Conservation (phyloP, 2,888 invertebrate genomes). For the Callosobruchus maculatus region DNA sequence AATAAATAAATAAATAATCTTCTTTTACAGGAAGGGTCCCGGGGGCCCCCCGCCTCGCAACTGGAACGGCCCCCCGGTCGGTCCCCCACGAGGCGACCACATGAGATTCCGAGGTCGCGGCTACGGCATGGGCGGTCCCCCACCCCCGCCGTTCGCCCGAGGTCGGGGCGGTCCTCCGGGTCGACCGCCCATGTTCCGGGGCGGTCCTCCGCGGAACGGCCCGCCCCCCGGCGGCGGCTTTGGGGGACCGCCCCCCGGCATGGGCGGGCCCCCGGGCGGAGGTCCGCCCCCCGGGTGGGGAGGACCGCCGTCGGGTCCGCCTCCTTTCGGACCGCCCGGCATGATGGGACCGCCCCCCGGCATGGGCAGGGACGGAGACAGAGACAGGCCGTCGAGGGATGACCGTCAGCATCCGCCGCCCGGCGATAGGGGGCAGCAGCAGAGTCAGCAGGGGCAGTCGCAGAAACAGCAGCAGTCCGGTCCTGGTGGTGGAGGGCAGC, state of each 20-base stretch:
- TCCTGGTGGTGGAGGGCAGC: too few relatives aligned
- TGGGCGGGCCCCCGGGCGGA: conserved; percentile 54
- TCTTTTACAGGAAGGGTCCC: conserved; percentile 16
- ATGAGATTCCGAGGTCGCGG: conserved; percentile 66
- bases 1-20: too few relatives aligned
- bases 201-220: conserved; percentile 54
- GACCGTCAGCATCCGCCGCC: not conserved
- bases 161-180: conserved; percentile 37
- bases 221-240: conserved; percentile 55
- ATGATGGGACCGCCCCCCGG: conserved; percentile 37
- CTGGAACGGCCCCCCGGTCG: conserved; percentile 14
- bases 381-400: not conserved
- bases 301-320: conserved; percentile 49
- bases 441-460: too few relatives aligned
- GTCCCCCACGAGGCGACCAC: conserved; percentile 51
- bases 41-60: conserved; percentile 14
- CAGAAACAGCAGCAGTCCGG: too few relatives aligned
- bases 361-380: not conserved
- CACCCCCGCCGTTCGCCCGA: conserved; percentile 51
- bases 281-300: conserved; percentile 49
- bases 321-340: conserved; percentile 28
- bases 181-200: conserved; percentile 45
- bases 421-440: too few relatives aligned
- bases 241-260: conserved; percentile 64
- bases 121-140: conserved; percentile 60